Conservation (phyloP, 1,140 invertebrate species). For the Drosophila paulistorum region DNA sequence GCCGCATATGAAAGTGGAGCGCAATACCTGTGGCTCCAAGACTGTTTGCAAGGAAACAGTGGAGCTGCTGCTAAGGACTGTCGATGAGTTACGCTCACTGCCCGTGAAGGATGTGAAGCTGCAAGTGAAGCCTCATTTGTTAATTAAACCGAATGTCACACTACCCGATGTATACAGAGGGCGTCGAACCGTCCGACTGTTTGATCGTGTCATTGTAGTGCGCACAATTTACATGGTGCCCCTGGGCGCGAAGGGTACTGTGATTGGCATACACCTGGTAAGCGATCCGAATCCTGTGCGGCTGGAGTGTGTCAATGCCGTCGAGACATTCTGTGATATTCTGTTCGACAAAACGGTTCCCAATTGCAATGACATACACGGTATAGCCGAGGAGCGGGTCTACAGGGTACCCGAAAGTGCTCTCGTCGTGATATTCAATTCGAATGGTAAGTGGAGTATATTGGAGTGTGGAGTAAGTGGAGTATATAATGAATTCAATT, state of each 20-base stretch:
- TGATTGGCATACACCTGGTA: slow-evolving; percentile 87
- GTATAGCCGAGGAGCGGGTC: slow-evolving; percentile 70
- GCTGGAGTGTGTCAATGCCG: slow-evolving; percentile 65
- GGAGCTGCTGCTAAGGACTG: slow-evolving; percentile 85
- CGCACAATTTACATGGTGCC: slow-evolving; percentile 89
- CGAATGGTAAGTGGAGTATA: slow-evolving; percentile 30
- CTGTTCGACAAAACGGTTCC: slow-evolving; percentile 68
- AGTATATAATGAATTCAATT: not conserved
- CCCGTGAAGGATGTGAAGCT: slow-evolving; percentile 86
- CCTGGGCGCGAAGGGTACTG: slow-evolving; percentile 91
- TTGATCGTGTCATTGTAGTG: slow-evolving; percentile 93
- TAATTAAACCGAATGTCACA: slow-evolving; percentile 86
- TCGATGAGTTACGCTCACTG: slow-evolving; percentile 84
- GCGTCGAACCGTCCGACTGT: slow-evolving; percentile 87
- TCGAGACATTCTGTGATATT: slow-evolving; percentile 73
- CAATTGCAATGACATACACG: slow-evolving; percentile 69
- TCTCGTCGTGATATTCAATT: slow-evolving; percentile 47
- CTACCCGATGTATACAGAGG: slow-evolving; percentile 63
- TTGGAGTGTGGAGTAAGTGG: no score
- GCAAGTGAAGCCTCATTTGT: slow-evolving; percentile 90
- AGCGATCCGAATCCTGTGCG: slow-evolving; percentile 78
- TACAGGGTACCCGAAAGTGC: slow-evolving; percentile 71
- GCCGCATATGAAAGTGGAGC: slow-evolving; percentile 85
- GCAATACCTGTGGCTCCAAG: slow-evolving; percentile 87
- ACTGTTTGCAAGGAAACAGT: slow-evolving; percentile 89